Evolutionary conservation across 2,797 vertebrate species (phyloP).

Genomic region (Bucorvus abyssinicus): DNA sequence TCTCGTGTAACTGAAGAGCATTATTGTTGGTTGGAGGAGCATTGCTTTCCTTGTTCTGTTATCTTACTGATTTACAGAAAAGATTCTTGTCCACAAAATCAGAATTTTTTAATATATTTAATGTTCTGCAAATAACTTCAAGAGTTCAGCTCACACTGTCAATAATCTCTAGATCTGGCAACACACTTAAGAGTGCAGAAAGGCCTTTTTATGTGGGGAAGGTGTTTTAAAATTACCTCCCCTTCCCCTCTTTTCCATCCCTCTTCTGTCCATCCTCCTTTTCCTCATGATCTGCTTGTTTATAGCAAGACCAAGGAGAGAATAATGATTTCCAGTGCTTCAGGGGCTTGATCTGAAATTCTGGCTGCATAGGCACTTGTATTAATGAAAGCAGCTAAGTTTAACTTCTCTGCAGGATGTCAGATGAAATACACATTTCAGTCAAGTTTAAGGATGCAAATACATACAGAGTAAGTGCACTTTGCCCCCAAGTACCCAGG

Average conservation of each 20-base stretch:
- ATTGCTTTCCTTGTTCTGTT: not conserved
- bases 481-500: not conserved
- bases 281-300: not conserved
- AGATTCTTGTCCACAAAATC: not conserved
- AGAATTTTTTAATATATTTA: not conserved
- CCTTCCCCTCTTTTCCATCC: not conserved
- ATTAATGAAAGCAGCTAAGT: not conserved
- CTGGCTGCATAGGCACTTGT: not conserved
- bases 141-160: not conserved
- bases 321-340: not conserved
- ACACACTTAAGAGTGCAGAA: not conserved
- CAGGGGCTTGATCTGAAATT: constrained; percentile 27
- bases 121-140: not conserved
- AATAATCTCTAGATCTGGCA: not conserved
- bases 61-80: not conserved
- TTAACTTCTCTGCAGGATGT: not conserved
- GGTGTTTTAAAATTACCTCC: not conserved
- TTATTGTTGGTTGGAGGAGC: not conserved
- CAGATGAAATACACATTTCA: not conserved
- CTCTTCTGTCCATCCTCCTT: not conserved
- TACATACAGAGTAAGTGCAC: not conserved
- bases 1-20: not conserved
- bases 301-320: not conserved
- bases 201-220: not conserved
- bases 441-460: not conserved